Conservation (phyloP, 2,113 vertebrate species). For the Lanius collurio region DNA sequence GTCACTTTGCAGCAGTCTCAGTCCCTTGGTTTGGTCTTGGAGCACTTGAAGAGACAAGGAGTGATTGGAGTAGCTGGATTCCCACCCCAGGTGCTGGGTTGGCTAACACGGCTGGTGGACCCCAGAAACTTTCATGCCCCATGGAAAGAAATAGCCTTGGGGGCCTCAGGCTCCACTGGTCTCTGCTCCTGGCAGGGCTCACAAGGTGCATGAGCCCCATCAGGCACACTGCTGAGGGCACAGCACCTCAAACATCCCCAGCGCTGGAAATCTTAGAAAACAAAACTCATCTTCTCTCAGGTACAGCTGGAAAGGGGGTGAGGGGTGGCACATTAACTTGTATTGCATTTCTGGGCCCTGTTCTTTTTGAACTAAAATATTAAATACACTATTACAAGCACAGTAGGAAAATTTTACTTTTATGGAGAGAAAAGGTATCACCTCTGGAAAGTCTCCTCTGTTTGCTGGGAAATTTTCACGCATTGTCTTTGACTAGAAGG, state of each 20-base stretch:
- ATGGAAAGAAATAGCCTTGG: background rate
- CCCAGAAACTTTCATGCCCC: background rate
- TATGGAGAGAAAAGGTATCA: background rate
- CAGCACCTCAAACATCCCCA: background rate
- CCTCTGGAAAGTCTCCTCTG: background rate
- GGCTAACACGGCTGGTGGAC: background rate
- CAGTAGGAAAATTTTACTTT: background rate
- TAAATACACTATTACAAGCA: background rate
- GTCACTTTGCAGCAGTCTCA: background rate
- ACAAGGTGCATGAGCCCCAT: accelerated
- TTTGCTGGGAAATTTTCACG: background rate
- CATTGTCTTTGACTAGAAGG: background rate
- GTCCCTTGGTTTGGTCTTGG: background rate
- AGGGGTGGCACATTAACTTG: background rate
- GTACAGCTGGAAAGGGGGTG: background rate
- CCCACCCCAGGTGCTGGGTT: accelerated
- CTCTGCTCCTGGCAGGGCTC: background rate
- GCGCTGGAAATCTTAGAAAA: background rate
- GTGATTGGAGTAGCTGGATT: background rate
- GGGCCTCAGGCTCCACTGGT: too few relatives aligned
- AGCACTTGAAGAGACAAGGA: background rate
- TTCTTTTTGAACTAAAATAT: background rate
- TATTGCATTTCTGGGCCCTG: background rate
- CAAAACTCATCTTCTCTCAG: background rate
- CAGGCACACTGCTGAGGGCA: accelerated